Conservation (phyloP, 2,113 vertebrate genomes). For the Gymnobelideus leadbeateri region DNA sequence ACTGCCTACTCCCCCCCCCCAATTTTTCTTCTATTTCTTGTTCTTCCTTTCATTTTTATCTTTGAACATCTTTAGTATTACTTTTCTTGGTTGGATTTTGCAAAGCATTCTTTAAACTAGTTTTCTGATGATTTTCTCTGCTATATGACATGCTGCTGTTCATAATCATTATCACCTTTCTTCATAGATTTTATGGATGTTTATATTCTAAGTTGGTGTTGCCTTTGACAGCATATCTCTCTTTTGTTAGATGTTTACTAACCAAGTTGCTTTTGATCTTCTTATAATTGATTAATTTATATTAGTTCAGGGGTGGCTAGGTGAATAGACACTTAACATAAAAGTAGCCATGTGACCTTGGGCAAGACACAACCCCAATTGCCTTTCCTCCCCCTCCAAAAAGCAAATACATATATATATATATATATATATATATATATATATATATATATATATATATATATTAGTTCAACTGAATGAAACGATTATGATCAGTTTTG, state of each 20-base stretch:
- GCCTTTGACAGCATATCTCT: neutral
- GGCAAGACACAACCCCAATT: too few relatives aligned
- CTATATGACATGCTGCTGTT: neutral
- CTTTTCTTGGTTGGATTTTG: neutral
- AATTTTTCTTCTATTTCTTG: neutral
- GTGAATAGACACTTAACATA: too few relatives aligned
- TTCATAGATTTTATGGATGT: neutral
- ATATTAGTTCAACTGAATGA: neutral
- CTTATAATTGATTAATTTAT: neutral
- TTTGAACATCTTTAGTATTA: neutral
- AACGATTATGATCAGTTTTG: neutral
- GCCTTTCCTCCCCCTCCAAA: too few relatives aligned
- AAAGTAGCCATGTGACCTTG: too few relatives aligned
- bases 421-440: too few relatives aligned
- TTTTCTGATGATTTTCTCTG: neutral
- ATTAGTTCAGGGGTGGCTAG: neutral
- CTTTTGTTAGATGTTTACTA: neutral
- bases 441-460: too few relatives aligned
- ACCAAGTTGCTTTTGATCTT: neutral
- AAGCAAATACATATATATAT: too few relatives aligned
- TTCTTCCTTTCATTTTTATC: neutral
- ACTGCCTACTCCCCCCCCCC: neutral
- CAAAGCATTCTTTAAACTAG: neutral
- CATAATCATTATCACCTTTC: neutral
- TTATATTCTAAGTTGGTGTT: neutral